phyloP scores from a whole-genome alignment of 2,113 vertebrate species.

The Pavo muticus region DNA sequence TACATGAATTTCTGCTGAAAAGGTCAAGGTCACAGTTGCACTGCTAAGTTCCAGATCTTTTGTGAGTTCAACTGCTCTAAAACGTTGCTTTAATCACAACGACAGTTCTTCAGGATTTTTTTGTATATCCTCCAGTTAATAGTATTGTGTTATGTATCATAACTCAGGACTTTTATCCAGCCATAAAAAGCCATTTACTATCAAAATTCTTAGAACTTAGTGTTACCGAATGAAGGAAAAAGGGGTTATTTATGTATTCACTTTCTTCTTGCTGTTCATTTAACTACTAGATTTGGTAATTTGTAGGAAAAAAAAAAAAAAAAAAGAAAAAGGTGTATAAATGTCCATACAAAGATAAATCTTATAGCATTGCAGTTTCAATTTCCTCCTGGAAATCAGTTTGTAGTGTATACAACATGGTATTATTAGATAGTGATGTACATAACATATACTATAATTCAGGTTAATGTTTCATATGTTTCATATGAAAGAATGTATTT shows the following conservation, averaged over 20 bases:
- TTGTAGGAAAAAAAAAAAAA: slow-evolving; percentile 48
- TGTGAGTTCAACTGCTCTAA: not conserved
- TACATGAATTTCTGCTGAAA: not conserved
- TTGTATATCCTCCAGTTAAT: not conserved
- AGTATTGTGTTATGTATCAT: not conserved
- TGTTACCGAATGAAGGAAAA: slow-evolving; percentile 51
- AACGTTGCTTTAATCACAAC: not conserved
- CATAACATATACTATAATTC: slow-evolving; percentile 72
- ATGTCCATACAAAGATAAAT: slow-evolving; percentile 58
- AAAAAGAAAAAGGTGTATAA: slow-evolving; percentile 36
- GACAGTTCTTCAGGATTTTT: not conserved
- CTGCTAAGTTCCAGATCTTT: slow-evolving; percentile 37
- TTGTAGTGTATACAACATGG: slow-evolving; percentile 63
- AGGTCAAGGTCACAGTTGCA: slow-evolving; percentile 3
- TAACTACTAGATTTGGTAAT: slow-evolving; percentile 12
- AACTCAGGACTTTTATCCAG: slow-evolving; percentile 40
- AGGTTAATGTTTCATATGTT: slow-evolving; percentile 81
- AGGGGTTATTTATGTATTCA: slow-evolving; percentile 14
- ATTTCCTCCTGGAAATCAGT: slow-evolving; percentile 70
- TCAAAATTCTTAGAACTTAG: slow-evolving; percentile 4
- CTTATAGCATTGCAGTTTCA: slow-evolving; percentile 58
- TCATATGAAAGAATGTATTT: slow-evolving; percentile 84
- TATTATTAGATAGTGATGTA: slow-evolving; percentile 72
- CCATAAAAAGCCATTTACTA: slow-evolving; percentile 28
- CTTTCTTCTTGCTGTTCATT: slow-evolving; percentile 51